Conservation (phyloP, 2,888 invertebrate species). For the Coelogynopora nodosa region DNA sequence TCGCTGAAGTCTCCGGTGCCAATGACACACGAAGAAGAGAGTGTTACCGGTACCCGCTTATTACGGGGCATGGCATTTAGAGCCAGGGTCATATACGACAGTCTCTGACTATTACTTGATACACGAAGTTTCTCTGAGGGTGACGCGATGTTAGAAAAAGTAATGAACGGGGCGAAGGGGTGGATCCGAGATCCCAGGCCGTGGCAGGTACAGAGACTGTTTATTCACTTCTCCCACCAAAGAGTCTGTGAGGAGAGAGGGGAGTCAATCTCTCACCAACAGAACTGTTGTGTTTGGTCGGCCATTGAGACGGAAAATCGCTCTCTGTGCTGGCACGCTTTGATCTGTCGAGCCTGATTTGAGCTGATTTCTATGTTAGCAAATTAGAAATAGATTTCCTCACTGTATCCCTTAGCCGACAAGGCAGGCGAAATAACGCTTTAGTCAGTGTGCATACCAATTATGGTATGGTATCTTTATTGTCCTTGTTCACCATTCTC, state of each 20-base stretch:
- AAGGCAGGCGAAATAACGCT: not conserved
- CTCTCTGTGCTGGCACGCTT: not conserved
- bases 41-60: not conserved
- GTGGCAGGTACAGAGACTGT: too few relatives aligned
- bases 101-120: too few relatives aligned
- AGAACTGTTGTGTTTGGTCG: not conserved
- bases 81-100: too few relatives aligned
- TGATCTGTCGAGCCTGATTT: constrained; percentile 28
- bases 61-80: too few relatives aligned
- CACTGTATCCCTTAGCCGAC: not conserved
- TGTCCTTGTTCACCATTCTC: too few relatives aligned
- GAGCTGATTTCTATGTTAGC: constrained; percentile 2
- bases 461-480: not conserved
- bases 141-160: too few relatives aligned
- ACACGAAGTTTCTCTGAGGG: too few relatives aligned
- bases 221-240: too few relatives aligned
- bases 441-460: not conserved
- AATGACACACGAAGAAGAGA: constrained; percentile 8
- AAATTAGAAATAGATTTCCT: constrained; percentile 22
- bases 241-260: too few relatives aligned
- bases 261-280: too few relatives aligned
- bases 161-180: too few relatives aligned
- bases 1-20: not conserved
- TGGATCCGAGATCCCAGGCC: too few relatives aligned
- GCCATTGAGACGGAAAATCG: not conserved